A percentile compares a stretch with the other conserved stretches of the same genome.
These are phyloP conservation scores for Porites cylindrica DNA, from an alignment of 92 coral and sea anemone species.

Conservation along the genomic window DNA sequence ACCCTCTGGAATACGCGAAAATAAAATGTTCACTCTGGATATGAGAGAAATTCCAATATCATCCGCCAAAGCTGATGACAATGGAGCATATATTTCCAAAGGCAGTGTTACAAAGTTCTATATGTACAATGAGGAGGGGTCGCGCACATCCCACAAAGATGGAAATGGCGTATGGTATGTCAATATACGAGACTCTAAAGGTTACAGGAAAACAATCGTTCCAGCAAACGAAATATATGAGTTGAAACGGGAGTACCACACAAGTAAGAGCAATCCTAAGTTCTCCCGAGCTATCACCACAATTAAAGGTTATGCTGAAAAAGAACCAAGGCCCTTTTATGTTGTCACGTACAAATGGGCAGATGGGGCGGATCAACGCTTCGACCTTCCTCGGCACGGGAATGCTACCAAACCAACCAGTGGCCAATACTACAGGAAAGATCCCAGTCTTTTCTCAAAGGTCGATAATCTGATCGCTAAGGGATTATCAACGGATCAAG, in stretches of 20 bases:
- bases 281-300: slow-evolving; percentile 53
- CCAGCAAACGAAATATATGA: slow-evolving; percentile 61
- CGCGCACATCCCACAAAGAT: slow-evolving; percentile 49
- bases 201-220: slow-evolving; percentile 34
- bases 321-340: slow-evolving; percentile 47
- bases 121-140: slow-evolving; percentile 36
- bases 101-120: slow-evolving; percentile 44
- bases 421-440: slow-evolving; percentile 61
- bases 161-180: slow-evolving; percentile 61
- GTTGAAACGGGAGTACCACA: slow-evolving; percentile 52
- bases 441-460: slow-evolving; percentile 41
- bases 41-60: slow-evolving; percentile 45
- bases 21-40: slow-evolving; percentile 56
- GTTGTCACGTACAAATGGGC: slow-evolving; percentile 57
- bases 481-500: too few relatives aligned
- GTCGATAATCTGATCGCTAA: slow-evolving; percentile 14
- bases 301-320: slow-evolving; percentile 41
- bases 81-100: slow-evolving; percentile 60
- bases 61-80: slow-evolving; percentile 56
- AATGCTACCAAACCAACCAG: slow-evolving; percentile 62
- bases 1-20: slow-evolving; percentile 58
- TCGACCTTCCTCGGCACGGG: slow-evolving; percentile 64
- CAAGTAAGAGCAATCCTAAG: slow-evolving; percentile 62
- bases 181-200: slow-evolving; percentile 31
- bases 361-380: slow-evolving; percentile 50